A percentile compares a stretch with the other conserved stretches of the same genome.
Conservation (phyloP, 2,888 invertebrate genomes). For the Horisme vitalbata region DNA sequence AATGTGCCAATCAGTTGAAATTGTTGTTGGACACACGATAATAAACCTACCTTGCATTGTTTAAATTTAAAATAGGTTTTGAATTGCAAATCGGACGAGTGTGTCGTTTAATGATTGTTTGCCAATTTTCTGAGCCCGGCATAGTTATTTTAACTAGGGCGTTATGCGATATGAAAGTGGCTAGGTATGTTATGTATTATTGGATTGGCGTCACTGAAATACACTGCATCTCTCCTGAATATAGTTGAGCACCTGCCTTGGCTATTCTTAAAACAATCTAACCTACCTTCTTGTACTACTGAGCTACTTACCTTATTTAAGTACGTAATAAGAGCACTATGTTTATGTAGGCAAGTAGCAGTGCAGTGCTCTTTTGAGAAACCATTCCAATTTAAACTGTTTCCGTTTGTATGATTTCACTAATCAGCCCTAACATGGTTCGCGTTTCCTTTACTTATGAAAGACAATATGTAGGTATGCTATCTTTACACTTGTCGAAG, state of each 20-base stretch:
- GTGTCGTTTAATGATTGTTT: slow-evolving; percentile 19
- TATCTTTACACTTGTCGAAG: too few species aligned
- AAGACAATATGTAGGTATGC: too few species aligned
- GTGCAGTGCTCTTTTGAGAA: too few species aligned
- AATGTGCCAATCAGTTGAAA: slow-evolving; percentile 4
- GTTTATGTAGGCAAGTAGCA: too few species aligned
- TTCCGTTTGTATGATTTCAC: too few species aligned
- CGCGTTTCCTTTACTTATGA: too few species aligned
- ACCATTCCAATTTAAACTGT: too few species aligned
- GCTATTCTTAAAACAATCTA: not conserved
- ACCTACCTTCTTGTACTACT: too few species aligned
- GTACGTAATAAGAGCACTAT: too few species aligned
- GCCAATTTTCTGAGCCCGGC: slow-evolving; percentile 17
- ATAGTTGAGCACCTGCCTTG: not conserved
- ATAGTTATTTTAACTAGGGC: slow-evolving; percentile 9
- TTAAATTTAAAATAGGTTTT: slow-evolving; percentile 18
- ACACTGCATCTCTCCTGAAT: not conserved
- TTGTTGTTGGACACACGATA: not conserved
- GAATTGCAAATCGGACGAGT: slow-evolving; percentile 16
- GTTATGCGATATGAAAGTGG: not conserved
- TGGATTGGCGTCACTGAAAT: not conserved
- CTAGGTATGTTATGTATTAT: not conserved
- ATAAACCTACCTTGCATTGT: slow-evolving; percentile 3
- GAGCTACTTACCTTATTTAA: too few species aligned
- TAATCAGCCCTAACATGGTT: too few species aligned